phyloP scores from a whole-genome alignment of 1,140 invertebrate genomes.

The Drosophila micromelanica region DNA sequence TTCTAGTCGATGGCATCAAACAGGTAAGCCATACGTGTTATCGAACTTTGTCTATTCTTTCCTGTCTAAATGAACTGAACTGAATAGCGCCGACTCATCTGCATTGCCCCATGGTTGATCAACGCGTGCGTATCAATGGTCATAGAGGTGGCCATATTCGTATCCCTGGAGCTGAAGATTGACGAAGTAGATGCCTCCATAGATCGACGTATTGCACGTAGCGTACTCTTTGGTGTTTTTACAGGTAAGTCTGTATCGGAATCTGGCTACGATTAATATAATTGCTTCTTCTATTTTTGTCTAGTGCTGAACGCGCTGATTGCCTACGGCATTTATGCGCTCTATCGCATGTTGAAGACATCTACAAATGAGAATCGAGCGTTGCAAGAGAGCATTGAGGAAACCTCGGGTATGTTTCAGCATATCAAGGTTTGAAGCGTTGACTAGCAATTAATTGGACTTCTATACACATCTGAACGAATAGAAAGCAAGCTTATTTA shows the following conservation, averaged over 20 bases:
- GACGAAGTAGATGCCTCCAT: slow-evolving; percentile 77
- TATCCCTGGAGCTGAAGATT: slow-evolving; percentile 75
- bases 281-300: neutral
- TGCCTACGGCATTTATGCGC: slow-evolving; percentile 69
- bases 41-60: neutral
- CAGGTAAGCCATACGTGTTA: slow-evolving; percentile 50
- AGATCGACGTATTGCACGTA: slow-evolving; percentile 74
- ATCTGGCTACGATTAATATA: no score
- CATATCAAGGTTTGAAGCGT: slow-evolving; percentile 68
- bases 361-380: slow-evolving; percentile 67
- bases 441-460: slow-evolving; percentile 24
- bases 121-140: slow-evolving; percentile 69
- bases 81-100: slow-evolving; percentile 72
- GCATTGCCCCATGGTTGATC: slow-evolving; percentile 80
- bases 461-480: slow-evolving; percentile 19
- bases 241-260: slow-evolving; percentile 39
- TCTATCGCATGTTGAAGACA: slow-evolving; percentile 70
- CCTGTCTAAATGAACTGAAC: neutral
- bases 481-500: slow-evolving; percentile 53
- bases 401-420: slow-evolving; percentile 73
- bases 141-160: slow-evolving; percentile 71
- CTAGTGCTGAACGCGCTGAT: slow-evolving; percentile 72
- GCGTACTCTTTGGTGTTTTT: slow-evolving; percentile 76
- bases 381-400: slow-evolving; percentile 70
- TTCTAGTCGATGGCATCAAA: slow-evolving; percentile 80